A percentile compares a stretch with the other conserved stretches of the same genome.
Evolutionary conservation across 2,888 invertebrate genomes (phyloP).

Genomic region (Didymodactylos carnosus): DNA sequence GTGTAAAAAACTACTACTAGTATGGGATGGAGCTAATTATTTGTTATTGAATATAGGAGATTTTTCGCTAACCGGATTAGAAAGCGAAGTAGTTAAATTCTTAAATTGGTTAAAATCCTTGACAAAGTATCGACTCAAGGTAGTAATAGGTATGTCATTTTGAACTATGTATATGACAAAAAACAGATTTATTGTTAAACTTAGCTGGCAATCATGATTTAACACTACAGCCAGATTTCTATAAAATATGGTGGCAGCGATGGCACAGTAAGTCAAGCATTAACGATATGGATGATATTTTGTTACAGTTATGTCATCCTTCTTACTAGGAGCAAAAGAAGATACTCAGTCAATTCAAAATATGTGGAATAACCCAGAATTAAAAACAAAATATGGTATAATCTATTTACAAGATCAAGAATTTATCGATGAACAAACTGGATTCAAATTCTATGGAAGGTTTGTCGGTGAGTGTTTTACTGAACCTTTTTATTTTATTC

Average conservation of each 20-base stretch:
- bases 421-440: background rate
- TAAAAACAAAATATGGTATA: background rate
- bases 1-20: too few species aligned
- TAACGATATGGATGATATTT: too few species aligned
- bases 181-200: too few species aligned
- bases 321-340: background rate
- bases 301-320: too few species aligned
- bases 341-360: background rate
- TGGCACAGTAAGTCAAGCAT: too few species aligned
- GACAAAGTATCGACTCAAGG: background rate
- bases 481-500: too few species aligned
- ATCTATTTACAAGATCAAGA: background rate
- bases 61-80: background rate
- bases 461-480: too few species aligned
- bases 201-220: constrained; percentile 13
- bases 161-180: too few species aligned
- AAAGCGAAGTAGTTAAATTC: background rate
- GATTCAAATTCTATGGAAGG: background rate
- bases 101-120: background rate
- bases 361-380: background rate
- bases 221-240: background rate
- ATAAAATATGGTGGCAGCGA: background rate
- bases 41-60: too few species aligned
- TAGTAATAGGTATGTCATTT: too few species aligned
- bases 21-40: too few species aligned